Percentiles rank a stretch among this genome's conserved stretches.
Conservation (phyloP, 1,140 invertebrate species). For the Paraescarpia echinospica region DNA sequence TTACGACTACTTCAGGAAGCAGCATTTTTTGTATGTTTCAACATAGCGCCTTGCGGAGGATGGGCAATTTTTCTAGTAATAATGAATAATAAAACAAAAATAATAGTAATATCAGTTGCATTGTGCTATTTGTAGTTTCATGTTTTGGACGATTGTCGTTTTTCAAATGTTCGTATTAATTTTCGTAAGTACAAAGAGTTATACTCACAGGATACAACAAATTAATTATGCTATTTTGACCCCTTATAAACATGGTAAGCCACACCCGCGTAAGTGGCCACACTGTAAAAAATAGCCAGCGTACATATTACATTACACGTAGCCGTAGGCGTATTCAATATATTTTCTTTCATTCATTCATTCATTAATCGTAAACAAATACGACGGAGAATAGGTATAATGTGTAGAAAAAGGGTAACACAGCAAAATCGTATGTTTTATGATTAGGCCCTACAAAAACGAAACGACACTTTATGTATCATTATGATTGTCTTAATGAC, state of each 20-base stretch:
- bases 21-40: too few species aligned
- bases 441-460: neutral
- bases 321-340: too few species aligned
- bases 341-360: too few species aligned
- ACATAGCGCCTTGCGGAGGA: too few species aligned
- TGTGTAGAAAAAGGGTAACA: neutral
- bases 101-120: neutral
- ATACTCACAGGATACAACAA: neutral
- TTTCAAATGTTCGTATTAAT: neutral
- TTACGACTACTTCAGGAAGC: too few species aligned
- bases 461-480: too few species aligned
- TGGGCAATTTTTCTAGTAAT: too few species aligned
- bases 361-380: neutral
- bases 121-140: neutral
- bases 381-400: neutral
- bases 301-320: neutral
- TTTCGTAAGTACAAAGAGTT: neutral
- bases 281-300: neutral
- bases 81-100: neutral
- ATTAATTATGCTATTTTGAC: neutral
- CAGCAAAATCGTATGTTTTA: neutral
- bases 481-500: too few species aligned
- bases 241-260: neutral
- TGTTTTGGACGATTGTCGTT: neutral
- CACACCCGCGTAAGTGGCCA: neutral